These are phyloP conservation scores for Trissonchulus sp. DNA, from an alignment of 2,888 invertebrate genomes.

Conservation along the genomic window DNA sequence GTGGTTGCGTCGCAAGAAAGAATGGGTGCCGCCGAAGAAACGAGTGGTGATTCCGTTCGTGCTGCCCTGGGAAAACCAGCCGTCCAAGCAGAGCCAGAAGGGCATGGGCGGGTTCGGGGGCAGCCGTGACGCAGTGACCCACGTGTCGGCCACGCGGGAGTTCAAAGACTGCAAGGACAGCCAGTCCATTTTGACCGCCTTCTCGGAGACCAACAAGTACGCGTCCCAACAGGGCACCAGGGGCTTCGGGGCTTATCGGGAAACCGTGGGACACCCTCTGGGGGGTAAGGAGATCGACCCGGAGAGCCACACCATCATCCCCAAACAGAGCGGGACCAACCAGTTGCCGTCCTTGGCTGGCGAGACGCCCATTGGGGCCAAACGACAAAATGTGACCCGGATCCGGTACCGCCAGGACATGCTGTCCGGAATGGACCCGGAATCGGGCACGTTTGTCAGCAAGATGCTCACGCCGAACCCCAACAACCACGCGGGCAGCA, in stretches of 20 bases:
- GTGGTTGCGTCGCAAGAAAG: no score
- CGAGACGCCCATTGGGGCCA: constrained; percentile 28
- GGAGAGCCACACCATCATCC: constrained; percentile 27
- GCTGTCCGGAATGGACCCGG: constrained; percentile 3
- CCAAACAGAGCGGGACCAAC: constrained; percentile 28
- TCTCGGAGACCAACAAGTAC: constrained; percentile 25
- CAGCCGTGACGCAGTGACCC: constrained; percentile 11
- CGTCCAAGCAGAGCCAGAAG: constrained; percentile 24
- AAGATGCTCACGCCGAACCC: constrained; percentile 27
- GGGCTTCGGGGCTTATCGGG: constrained; percentile 25
- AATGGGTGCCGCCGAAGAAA: constrained; percentile 20
- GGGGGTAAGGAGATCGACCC: constrained; percentile 27
- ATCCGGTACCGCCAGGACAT: constrained; percentile 20
- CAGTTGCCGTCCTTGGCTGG: constrained; percentile 22
- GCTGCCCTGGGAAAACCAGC: constrained; percentile 28
- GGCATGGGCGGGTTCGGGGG: constrained; percentile 27
- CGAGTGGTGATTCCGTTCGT: constrained; percentile 32
- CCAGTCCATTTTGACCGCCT: constrained; percentile 27
- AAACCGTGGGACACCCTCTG: neutral
- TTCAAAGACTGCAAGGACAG: constrained; percentile 20
- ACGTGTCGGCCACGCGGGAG: neutral
- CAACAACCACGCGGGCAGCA: constrained; percentile 28
- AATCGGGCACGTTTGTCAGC: constrained; percentile 22
- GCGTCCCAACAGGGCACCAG: constrained; percentile 27
- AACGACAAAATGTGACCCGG: constrained; percentile 23